phyloP scores from a whole-genome alignment of 2,797 vertebrate genomes.

The Labroides dimidiatus region DNA sequence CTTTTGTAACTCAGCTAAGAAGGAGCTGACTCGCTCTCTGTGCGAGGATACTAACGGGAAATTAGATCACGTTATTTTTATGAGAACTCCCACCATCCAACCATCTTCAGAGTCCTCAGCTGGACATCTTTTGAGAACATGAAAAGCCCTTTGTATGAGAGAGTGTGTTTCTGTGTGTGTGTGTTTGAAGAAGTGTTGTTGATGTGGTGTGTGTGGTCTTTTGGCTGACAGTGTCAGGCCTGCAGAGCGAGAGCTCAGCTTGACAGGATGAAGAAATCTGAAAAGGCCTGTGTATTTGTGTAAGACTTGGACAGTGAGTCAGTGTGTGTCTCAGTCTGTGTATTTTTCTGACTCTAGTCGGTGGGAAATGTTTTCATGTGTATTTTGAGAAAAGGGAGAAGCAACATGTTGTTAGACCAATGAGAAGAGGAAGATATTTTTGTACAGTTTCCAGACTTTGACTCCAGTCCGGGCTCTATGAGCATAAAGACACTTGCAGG shows the following conservation, averaged over 20 bases:
- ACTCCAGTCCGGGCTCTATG: constrained; percentile 14
- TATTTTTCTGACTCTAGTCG: constrained; percentile 5
- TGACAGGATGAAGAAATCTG: constrained; percentile 68
- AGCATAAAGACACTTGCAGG: constrained; percentile 3
- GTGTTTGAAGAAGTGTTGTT: constrained; percentile 30
- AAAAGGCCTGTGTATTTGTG: constrained; percentile 57
- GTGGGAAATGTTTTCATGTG: constrained; percentile 16
- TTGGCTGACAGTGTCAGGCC: constrained; percentile 49
- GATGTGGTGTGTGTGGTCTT: constrained; percentile 56
- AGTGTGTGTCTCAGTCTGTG: constrained; percentile 25
- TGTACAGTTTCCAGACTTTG: constrained; percentile 51
- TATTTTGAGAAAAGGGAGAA: constrained; percentile 24
- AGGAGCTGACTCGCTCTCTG: constrained; percentile 3
- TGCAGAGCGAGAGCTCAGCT: constrained; percentile 60
- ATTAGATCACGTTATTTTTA: constrained; percentile 41
- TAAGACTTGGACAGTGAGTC: constrained; percentile 30
- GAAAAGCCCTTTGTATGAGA: constrained; percentile 52
- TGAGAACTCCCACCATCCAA: constrained; percentile 34
- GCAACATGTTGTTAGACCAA: constrained; percentile 6
- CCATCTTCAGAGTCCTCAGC: constrained; percentile 40
- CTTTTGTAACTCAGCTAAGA: constrained; percentile 8
- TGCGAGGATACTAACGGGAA: constrained; percentile 26
- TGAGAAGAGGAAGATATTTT: constrained; percentile 51
- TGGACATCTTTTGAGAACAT: constrained; percentile 56
- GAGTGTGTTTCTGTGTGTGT: constrained; percentile 10